phyloP scores from a whole-genome alignment of 1,140 invertebrate species.

The Nasonia longicornis region DNA sequence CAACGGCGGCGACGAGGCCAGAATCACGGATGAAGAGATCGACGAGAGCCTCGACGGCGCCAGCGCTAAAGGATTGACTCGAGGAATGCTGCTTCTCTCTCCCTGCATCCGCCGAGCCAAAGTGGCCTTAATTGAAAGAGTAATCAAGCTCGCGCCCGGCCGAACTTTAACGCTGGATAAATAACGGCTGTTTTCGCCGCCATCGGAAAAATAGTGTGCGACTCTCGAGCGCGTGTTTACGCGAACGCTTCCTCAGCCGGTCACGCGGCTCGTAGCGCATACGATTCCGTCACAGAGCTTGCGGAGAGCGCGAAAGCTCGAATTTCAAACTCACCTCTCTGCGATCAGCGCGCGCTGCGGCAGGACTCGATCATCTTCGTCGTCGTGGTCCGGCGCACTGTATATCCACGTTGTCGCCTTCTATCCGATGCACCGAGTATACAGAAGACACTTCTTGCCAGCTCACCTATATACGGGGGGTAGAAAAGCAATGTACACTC shows the following conservation, averaged over 20 bases:
- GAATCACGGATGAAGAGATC: conserved; percentile 25
- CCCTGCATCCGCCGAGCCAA: conserved; percentile 13
- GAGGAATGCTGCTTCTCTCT: neutral
- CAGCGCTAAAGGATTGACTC: neutral
- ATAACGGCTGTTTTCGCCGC: conserved; percentile 7
- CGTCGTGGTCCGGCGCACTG: neutral
- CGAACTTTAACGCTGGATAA: neutral
- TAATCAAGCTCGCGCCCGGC: conserved; percentile 21
- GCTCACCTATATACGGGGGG: too few relatives aligned
- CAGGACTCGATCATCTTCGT: neutral
- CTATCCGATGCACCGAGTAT: neutral
- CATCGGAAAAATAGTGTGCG: too few relatives aligned
- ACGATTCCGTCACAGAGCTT: neutral
- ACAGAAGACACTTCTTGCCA: neutral
- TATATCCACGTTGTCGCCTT: neutral
- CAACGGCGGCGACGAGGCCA: neutral
- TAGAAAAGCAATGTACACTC: neutral
- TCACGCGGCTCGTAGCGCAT: neutral
- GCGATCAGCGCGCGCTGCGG: neutral
- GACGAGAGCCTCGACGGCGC: neutral
- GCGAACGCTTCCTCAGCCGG: neutral
- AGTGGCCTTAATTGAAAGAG: conserved; percentile 39
- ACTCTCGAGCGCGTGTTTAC: too few relatives aligned
- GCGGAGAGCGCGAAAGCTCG: neutral
- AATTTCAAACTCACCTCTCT: conserved; percentile 7